Base-by-base conservation (phyloP, 2,888 invertebrate genomes). In the Ichneumoninae sp. region DNA sequence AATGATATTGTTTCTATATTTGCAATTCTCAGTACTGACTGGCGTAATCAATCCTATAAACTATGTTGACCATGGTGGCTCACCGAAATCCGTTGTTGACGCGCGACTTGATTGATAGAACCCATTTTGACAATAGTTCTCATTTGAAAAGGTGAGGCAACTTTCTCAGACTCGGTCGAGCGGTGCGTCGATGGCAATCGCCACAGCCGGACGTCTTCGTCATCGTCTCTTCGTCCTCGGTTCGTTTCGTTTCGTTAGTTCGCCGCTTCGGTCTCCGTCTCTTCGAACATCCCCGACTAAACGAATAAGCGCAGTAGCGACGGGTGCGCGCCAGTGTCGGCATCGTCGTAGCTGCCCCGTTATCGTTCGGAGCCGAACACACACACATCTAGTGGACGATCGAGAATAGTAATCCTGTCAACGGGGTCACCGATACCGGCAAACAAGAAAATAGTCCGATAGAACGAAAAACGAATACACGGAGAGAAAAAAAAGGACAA, bases 281-380 rank as follows among this genome's bases (percentile, higher is more conserved):
- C 54, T 40, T 66, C 76, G 66, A 13, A 70, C 69, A 70, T 47
- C 69, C 13, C 77, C 75, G 75, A 65, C 22, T 36, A 62, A 33
- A 44, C 69, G 78, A 60, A 62, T 33, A 22, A 26, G 22, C 78
- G 87, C 90, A 92, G 92, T 92, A 90, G 92, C 89, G 89, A 89
- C 90, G 90, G 88, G 89, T 89, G 90, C 91, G 92, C 89, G 91
- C 88, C 88, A 90, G 91, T 89, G 89, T 91, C 90, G 90, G 90
- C 90, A 91, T 92, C 91, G 91, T 89, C 88, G 87, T 84, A 87
- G 62, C 78, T 62, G 70, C 70, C 36, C 70, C 62, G 50, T 50
- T 79, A n/a, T 83, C 52, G 60, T 76, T 69, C 83, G 66, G 69
- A 68, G 19, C 81, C 76, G 36, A 62, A 33, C 33, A 33, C 6